Evolutionary conservation across 53 echinoderm and acorn worm genomes (phyloP), one percentile per base, ranked within the genome.

Genomic region (Hippasteria phrygiana): DNA sequence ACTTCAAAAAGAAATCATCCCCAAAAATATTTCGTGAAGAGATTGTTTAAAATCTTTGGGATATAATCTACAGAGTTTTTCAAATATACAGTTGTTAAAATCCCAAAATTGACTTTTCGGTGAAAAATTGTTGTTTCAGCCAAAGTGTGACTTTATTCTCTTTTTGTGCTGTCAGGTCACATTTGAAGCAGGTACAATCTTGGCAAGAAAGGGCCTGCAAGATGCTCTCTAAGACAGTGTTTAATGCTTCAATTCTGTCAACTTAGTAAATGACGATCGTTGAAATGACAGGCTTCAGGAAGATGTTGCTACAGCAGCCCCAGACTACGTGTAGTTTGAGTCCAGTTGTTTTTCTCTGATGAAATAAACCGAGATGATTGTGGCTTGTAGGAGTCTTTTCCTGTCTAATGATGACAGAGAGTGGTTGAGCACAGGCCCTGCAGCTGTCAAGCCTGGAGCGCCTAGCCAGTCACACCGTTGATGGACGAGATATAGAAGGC

Each of bases 381-480:
- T 76, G 50, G 33, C 18, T 18, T 33, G 34, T 33, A 34, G 47
- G 16, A 0, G 54, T 40, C 78, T 34, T 40, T 78, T 78, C 59
- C 78, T 78, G 78, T 20, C 38, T 16, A 51, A 20, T 55, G 36
- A 22, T 78, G 78, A 78, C 36, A 39, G 78, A 62, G 26, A 4
- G 37, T 20, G 28, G 59, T 32, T 14, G 2, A 18, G 37, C 18
- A 12, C 41, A 56, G 78, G 39, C n/a, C 22, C 27, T 31, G 32
- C 39, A 78, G 59, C 55, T 78, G 78, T 39, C 59, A 78, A 20
- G 59, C 54, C 78, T 22, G 22, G 37, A 32, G 78, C 37, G 36
- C 78, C 78, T n/a, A 26, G 78, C 63, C 43, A 62, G 43, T 46
- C 43, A 46, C 17, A 7, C 66, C 45, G 82, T 64, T 65, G 82